These are phyloP conservation scores for Caranx ignobilis DNA, from an alignment of 2,113 vertebrate species.

Conservation along the genomic window DNA sequence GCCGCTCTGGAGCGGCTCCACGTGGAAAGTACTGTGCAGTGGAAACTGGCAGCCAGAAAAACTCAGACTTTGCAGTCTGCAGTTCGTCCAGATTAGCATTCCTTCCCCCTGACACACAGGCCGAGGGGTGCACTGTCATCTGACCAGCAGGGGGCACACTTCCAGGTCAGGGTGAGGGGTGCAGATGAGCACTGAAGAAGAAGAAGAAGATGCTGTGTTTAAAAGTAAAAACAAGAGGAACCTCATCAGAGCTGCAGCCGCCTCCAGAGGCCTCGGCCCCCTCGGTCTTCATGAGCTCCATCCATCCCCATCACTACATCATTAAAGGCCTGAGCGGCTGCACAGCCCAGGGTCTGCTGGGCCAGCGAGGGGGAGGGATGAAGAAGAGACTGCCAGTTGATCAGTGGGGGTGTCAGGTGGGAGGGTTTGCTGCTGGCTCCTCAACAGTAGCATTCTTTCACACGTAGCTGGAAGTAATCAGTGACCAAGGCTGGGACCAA, in stretches of 20 bases:
- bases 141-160: constrained; percentile 82
- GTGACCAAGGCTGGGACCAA: constrained; percentile 41
- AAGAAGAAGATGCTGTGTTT: background rate
- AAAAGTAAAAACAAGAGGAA: background rate
- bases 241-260: background rate
- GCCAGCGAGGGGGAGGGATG: constrained; percentile 13
- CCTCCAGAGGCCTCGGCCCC: constrained; percentile 18
- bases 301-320: constrained; percentile 52
- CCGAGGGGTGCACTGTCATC: constrained; percentile 91
- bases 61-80: constrained; percentile 85
- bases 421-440: constrained; percentile 43
- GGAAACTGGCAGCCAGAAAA: constrained; percentile 93
- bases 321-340: constrained; percentile 36
- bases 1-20: constrained; percentile 93
- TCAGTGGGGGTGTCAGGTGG: constrained; percentile 22
- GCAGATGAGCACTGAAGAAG: background rate
- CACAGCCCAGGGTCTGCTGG: constrained; percentile 10
- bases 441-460: constrained; percentile 74
- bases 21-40: constrained; percentile 94
- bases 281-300: constrained; percentile 53
- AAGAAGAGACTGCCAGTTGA: constrained; percentile 34
- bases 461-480: constrained; percentile 69
- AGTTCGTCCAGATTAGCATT: constrained; percentile 96
- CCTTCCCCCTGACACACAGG: constrained; percentile 95
- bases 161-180: constrained; percentile 29